phyloP scores from a whole-genome alignment of 2,888 invertebrate species.

The Xanthorhoe designata region DNA sequence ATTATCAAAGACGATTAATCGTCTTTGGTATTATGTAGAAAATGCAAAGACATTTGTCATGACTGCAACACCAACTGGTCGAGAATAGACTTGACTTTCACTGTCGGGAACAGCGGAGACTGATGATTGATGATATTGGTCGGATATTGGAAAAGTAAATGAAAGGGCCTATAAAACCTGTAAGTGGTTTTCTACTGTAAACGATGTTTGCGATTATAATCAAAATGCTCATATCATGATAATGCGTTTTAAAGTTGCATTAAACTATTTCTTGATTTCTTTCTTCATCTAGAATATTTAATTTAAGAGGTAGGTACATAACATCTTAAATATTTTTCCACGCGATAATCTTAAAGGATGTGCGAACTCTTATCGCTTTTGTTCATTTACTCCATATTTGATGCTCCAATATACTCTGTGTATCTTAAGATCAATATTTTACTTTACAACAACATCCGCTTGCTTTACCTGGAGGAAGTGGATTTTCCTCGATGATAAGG shows the following conservation, averaged over 20 bases:
- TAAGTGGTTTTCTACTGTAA: slow-evolving; percentile 2
- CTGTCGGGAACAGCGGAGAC: not conserved
- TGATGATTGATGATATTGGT: slow-evolving; percentile 8
- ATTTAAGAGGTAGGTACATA: not conserved
- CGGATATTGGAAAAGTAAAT: slow-evolving; percentile 11
- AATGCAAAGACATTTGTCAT: not conserved
- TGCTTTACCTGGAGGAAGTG: slow-evolving; percentile 62
- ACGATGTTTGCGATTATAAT: not conserved
- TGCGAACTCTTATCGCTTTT: slow-evolving; percentile 21
- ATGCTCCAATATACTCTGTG: slow-evolving; percentile 38
- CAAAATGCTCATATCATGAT: not conserved
- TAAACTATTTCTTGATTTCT: not conserved
- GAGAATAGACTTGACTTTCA: slow-evolving; percentile 3
- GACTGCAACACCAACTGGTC: not conserved
- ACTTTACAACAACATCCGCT: slow-evolving; percentile 68
- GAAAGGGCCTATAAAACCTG: slow-evolving; percentile 46
- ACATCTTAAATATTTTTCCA: not conserved
- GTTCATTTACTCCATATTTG: slow-evolving; percentile 40
- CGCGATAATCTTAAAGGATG: slow-evolving; percentile 17
- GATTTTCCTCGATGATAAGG: slow-evolving; percentile 55
- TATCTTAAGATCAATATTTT: slow-evolving; percentile 65
- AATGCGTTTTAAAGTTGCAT: not conserved
- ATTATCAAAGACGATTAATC: too few species aligned
- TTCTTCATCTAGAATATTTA: not conserved
- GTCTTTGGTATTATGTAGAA: too few species aligned